A percentile compares a stretch with the other conserved stretches of the same genome.
These are phyloP conservation scores for Megalops atlanticus DNA, from an alignment of 2,113 vertebrate genomes.

Conservation along the genomic window DNA sequence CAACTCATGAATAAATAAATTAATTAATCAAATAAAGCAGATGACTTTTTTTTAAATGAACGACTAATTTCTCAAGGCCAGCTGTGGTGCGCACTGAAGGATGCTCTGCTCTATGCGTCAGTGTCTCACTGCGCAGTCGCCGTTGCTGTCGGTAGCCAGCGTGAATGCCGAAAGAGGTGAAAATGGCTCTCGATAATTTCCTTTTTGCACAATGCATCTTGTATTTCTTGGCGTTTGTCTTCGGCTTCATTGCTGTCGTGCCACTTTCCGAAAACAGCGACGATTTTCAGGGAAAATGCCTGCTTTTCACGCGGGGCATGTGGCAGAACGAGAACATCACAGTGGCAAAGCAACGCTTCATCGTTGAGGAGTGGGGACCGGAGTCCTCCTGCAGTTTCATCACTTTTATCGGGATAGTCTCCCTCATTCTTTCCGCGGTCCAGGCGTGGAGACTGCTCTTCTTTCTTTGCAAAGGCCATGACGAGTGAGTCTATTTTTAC, in stretches of 20 bases:
- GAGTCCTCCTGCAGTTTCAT: conserved; percentile 91
- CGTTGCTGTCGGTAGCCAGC: conserved; percentile 45
- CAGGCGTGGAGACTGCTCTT: conserved; percentile 94
- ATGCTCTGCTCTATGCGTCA: conserved; percentile 56
- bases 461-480: conserved; percentile 93
- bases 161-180: conserved; percentile 36
- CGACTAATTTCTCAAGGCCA: neutral
- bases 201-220: conserved; percentile 88
- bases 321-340: conserved; percentile 97
- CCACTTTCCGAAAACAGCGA: conserved; percentile 90
- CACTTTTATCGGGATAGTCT: conserved; percentile 87
- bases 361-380: conserved; percentile 94
- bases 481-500: conserved; percentile 82
- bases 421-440: conserved; percentile 86
- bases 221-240: conserved; percentile 88
- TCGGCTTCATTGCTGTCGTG: conserved; percentile 89
- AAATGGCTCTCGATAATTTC: conserved; percentile 86
- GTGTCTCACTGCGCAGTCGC: conserved; percentile 59
- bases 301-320: conserved; percentile 93
- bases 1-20: neutral
- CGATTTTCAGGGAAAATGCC: conserved; percentile 89
- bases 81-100: conserved; percentile 27
- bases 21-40: neutral
- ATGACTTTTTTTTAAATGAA: neutral
- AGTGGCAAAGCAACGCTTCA: conserved; percentile 88